These are phyloP conservation scores for Dromiciops gliroides DNA, from an alignment of 2,113 vertebrate genomes.

Conservation along the genomic window DNA sequence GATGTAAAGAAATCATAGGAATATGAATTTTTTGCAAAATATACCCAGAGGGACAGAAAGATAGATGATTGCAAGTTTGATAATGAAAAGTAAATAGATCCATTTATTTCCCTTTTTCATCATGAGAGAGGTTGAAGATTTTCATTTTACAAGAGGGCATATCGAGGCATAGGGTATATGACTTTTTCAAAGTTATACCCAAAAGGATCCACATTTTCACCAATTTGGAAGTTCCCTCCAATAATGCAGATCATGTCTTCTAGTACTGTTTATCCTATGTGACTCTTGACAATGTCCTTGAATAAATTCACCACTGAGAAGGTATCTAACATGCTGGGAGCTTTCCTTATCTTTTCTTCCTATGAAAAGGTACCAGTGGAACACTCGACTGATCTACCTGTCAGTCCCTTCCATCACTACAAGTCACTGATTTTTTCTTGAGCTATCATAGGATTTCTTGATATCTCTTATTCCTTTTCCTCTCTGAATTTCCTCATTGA, in stretches of 20 bases:
- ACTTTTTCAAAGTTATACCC: constrained; percentile 10
- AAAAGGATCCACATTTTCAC: neutral
- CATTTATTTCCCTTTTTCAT: constrained; percentile 4
- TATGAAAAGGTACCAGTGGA: neutral
- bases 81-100: constrained; percentile 21
- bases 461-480: neutral
- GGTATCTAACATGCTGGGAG: neutral
- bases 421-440: neutral
- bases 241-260: neutral
- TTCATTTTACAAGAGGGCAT: neutral
- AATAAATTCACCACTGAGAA: neutral
- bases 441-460: neutral
- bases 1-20: neutral
- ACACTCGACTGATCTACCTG: neutral
- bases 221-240: neutral
- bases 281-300: neutral
- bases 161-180: neutral
- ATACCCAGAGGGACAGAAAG: neutral
- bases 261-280: neutral
- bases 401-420: neutral
- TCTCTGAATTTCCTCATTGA: neutral
- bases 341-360: neutral
- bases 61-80: constrained; percentile 21
- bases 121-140: constrained; percentile 40
- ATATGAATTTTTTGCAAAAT: constrained; percentile 17